phyloP scores from a whole-genome alignment of 2,888 invertebrate species.

The Conistra vaccinii region DNA sequence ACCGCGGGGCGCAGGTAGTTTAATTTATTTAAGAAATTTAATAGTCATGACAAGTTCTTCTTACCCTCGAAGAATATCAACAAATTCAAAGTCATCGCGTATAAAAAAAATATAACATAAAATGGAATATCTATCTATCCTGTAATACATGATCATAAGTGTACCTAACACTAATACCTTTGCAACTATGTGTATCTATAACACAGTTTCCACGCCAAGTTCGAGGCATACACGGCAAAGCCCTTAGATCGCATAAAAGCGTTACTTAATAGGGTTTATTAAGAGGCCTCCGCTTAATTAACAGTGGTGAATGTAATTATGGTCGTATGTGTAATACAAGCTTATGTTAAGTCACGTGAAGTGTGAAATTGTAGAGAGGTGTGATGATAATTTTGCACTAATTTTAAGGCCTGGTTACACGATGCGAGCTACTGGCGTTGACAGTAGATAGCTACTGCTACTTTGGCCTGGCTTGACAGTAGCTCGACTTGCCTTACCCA shows the following conservation, averaged over 20 bases:
- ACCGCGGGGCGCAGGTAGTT: too few relatives aligned
- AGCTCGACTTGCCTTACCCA: too few relatives aligned
- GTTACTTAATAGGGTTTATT: conserved; percentile 67
- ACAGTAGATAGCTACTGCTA: too few relatives aligned
- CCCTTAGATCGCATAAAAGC: conserved; percentile 65
- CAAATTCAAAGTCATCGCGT: background rate
- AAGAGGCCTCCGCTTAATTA: conserved; percentile 65
- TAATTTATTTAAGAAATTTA: background rate
- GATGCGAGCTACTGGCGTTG: too few relatives aligned
- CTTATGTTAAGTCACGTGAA: conserved; percentile 57
- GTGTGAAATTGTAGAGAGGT: conserved; percentile 59
- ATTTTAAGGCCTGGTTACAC: too few relatives aligned
- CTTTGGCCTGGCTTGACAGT: too few relatives aligned
- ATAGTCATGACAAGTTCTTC: background rate
- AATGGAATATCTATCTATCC: background rate
- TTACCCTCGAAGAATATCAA: background rate
- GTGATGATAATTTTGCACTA: conserved; percentile 6
- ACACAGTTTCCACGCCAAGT: conserved; percentile 52
- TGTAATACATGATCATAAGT: background rate
- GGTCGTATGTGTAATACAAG: conserved; percentile 25
- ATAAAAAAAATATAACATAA: too few relatives aligned
- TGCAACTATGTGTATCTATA: conserved; percentile 23
- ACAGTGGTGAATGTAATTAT: conserved; percentile 48
- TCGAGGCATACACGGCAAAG: conserved; percentile 62
- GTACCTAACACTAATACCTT: conserved; percentile 11